phyloP scores from a whole-genome alignment of 2,888 invertebrate species.

The Troglohyphantes excavatus region DNA sequence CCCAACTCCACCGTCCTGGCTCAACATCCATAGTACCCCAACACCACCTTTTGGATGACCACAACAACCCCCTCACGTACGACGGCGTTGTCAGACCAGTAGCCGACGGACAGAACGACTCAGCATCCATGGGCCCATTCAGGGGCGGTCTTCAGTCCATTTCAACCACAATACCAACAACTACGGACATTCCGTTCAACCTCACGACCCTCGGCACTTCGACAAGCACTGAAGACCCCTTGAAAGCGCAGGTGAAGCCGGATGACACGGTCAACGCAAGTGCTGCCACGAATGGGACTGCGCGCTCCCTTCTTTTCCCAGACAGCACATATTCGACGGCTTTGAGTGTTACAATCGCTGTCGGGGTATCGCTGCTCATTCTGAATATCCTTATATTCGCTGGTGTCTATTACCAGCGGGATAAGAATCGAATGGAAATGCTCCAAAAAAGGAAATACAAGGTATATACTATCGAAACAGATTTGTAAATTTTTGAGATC shows the following conservation, averaged over 20 bases:
- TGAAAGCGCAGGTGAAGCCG: neutral
- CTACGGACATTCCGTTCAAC: neutral
- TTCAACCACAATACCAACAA: conserved; percentile 2
- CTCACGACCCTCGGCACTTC: conserved; percentile 6
- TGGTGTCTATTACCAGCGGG: conserved; percentile 93
- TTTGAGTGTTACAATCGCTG: conserved; percentile 93
- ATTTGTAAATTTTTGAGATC: neutral
- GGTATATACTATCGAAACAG: conserved; percentile 50
- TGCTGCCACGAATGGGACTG: conserved; percentile 17
- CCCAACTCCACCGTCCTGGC: conserved; percentile 86
- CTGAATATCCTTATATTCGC: conserved; percentile 96
- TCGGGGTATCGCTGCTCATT: conserved; percentile 94
- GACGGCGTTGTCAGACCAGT: conserved; percentile 90
- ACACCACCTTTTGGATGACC: conserved; percentile 87
- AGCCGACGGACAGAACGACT: conserved; percentile 14
- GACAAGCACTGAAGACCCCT: conserved; percentile 18
- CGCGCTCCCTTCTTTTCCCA: neutral
- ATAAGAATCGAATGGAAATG: conserved; percentile 80
- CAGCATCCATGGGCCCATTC: conserved; percentile 35
- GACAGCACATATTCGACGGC: conserved; percentile 88
- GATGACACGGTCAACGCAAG: conserved; percentile 16
- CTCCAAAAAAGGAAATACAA: conserved; percentile 77
- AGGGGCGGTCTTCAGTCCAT: neutral
- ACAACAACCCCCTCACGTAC: conserved; percentile 93
- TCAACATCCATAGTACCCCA: conserved; percentile 60